Conservation (phyloP, 2,888 invertebrate genomes). For the Spilosoma lubricipeda region DNA sequence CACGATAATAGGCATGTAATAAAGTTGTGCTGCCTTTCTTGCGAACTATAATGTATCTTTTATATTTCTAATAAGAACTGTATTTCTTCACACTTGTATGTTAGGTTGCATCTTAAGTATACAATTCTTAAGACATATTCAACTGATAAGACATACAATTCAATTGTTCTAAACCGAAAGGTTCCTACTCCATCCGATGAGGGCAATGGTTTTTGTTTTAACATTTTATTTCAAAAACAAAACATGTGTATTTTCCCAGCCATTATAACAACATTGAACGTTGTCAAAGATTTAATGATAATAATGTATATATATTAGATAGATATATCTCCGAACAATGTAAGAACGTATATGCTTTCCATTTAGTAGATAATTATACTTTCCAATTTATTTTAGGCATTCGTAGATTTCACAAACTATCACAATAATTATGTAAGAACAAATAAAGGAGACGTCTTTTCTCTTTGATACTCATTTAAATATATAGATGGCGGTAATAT, state of each 20-base stretch:
- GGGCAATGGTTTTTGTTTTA: constrained; percentile 33
- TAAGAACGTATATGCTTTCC: constrained; percentile 37
- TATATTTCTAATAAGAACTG: constrained; percentile 28
- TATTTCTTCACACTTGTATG: constrained; percentile 23
- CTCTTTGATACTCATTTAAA: constrained; percentile 8
- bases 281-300: constrained; percentile 53
- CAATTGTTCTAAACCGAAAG: constrained; percentile 2
- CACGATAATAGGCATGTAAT: too few relatives aligned
- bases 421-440: constrained; percentile 14
- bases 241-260: constrained; percentile 34
- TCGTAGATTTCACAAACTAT: constrained; percentile 18
- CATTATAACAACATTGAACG: constrained; percentile 49
- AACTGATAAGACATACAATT: neutral
- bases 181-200: constrained; percentile 27
- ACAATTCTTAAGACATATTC: neutral
- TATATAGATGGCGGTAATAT: constrained; percentile 8
- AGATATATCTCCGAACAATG: constrained; percentile 46
- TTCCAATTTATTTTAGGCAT: constrained; percentile 32
- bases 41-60: constrained; percentile 38
- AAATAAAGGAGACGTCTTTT: constrained; percentile 3
- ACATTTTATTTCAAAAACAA: constrained; percentile 28
- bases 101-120: neutral
- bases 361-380: constrained; percentile 37
- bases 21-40: too few relatives aligned
- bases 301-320: constrained; percentile 59